Evolutionary conservation across 2,888 invertebrate genomes (phyloP), one percentile per base, ranked within the genome.

Genomic region (Fragum fragum): DNA sequence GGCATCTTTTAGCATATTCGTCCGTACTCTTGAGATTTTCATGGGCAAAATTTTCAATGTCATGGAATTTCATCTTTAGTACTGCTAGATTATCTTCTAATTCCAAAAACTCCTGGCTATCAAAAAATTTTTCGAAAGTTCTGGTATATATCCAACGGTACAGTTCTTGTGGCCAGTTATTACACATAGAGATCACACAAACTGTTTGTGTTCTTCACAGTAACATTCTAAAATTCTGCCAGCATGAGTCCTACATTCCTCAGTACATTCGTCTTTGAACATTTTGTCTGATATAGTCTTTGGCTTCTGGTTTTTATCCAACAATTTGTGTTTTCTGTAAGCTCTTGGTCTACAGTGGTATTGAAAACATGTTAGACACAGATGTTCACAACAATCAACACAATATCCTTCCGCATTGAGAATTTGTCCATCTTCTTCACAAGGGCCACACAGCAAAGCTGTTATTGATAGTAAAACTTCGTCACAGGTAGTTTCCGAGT

Each of bases 141-240:
- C 18, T 23, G 39, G 72, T 26, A 72, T 23, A 26, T 57, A 57
- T 18, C 23, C 14, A 21, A 57, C 57, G 23, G 42, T 55, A 57
- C 75, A 75, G 1, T 18, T 26, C n/a, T 36, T 75, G 18, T 75
- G 75, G 14, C n/a, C 55, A 6, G 66, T 42, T 1, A 55, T 66
- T 0, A 75, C n/a, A 26, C 75, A 75, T 7, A 61, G 29, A 23
- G 53, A 29, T n/a, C 75, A 75, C 7, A 47, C 66, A 26, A 75
- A 55, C 18, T 39, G 23, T 23, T 69, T 39, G 26, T 75, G 68
- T 1, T 29, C 28, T n/a, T 29, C 26, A 68, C 75, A 75, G 21
- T 32, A 68, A 66, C 47, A 75, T 23, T 68, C 66, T 14, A 75
- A 11, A 16, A 23, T 36, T 39, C 68, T 53, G n/a, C 53, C 39